phyloP scores from a whole-genome alignment of 2,113 vertebrate genomes.

The Glareola pratincola region DNA sequence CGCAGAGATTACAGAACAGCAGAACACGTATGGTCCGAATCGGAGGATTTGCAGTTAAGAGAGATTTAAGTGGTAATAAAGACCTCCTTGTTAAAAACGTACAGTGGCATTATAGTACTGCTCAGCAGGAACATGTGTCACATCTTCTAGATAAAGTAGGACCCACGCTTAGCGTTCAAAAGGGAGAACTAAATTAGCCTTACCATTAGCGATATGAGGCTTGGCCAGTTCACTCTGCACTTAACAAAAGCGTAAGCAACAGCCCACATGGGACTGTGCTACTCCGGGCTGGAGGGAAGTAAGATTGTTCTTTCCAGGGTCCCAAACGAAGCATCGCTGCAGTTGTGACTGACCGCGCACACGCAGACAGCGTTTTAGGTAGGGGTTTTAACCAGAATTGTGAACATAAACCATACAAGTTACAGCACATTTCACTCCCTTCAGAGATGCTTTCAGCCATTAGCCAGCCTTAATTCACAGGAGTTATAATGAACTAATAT shows the following conservation, averaged over 20 bases:
- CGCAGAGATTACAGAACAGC: not conserved
- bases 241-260: not conserved
- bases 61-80: not conserved
- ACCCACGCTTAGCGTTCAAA: not conserved
- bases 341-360: not conserved
- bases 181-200: not conserved
- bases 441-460: not conserved
- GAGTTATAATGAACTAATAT: not conserved
- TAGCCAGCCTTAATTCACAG: not conserved
- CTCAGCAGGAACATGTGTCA: not conserved
- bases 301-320: not conserved
- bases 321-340: not conserved
- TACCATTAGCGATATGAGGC: too few relatives aligned
- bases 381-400: not conserved
- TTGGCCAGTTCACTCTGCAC: not conserved
- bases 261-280: rapidly evolving
- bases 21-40: not conserved
- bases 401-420: not conserved
- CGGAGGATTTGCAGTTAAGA: not conserved
- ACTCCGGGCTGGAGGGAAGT: not conserved
- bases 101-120: not conserved
- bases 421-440: not conserved
- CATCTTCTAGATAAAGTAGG: not conserved
- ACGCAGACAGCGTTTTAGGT: too few relatives aligned
- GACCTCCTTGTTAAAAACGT: not conserved